Evolutionary conservation across 2,797 vertebrate species (phyloP).

Genomic region (Dendrocincla tyrannina): DNA sequence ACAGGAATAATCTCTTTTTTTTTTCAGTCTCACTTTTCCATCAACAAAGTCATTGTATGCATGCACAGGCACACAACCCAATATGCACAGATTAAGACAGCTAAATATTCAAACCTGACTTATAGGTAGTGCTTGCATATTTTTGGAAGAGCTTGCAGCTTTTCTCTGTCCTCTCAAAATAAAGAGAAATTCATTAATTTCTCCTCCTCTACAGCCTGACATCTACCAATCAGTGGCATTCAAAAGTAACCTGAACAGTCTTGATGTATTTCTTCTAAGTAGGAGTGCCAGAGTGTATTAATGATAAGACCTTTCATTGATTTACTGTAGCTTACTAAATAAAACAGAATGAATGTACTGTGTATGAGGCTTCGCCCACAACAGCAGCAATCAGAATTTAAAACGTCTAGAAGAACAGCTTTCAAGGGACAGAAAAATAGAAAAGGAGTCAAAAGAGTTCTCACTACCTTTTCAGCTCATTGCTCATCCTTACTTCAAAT

Average conservation of each 20-base stretch:
- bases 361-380: neutral
- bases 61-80: neutral
- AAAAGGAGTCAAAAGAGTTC: neutral
- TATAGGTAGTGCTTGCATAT: neutral
- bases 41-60: neutral
- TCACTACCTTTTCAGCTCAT: neutral
- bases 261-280: neutral
- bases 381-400: neutral
- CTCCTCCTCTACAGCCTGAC: neutral
- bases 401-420: neutral
- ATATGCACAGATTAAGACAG: neutral
- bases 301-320: neutral
- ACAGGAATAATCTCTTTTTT: neutral
- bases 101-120: neutral
- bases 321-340: conserved; percentile 20
- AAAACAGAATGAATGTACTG: neutral
- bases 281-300: neutral
- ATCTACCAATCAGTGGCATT: neutral
- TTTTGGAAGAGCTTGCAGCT: neutral
- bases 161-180: neutral
- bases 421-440: neutral
- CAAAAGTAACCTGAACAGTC: neutral
- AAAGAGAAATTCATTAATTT: neutral
- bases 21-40: neutral
- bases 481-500: neutral